Evolutionary conservation across 2,888 invertebrate species (phyloP).

Genomic region (Volucella bombylans): DNA sequence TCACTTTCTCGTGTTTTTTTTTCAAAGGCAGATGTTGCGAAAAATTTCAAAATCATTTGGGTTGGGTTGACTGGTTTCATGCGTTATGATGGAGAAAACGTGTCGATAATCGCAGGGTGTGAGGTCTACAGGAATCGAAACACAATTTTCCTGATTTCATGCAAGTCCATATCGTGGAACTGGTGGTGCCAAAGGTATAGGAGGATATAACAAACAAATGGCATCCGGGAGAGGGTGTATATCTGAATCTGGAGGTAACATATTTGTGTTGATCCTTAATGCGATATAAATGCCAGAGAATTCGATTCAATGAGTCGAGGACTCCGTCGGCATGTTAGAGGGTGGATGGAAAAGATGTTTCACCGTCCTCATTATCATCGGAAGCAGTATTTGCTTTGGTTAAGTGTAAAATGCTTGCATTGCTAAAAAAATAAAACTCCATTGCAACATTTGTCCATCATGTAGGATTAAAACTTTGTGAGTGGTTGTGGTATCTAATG

Average conservation of each 20-base stretch:
- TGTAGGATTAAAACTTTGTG: constrained; percentile 13
- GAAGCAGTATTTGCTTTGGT: constrained; percentile 38
- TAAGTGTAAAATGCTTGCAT: constrained; percentile 37
- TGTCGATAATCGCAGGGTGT: constrained; percentile 61
- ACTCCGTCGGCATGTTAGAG: background rate
- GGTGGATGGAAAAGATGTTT: background rate
- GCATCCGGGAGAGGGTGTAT: constrained; percentile 3
- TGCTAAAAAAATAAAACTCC: background rate
- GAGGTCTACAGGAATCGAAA: constrained; percentile 23
- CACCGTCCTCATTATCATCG: constrained; percentile 47
- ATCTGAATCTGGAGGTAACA: background rate
- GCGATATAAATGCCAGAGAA: constrained; percentile 65
- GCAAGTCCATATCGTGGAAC: background rate
- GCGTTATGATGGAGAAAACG: constrained; percentile 70
- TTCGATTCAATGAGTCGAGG: constrained; percentile 62
- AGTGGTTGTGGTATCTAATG: constrained; percentile 22
- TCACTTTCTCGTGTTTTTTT: constrained; percentile 28
- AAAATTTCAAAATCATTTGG: constrained; percentile 31
- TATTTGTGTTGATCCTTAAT: constrained; percentile 62
- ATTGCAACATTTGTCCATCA: constrained; percentile 29
- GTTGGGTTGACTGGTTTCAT: constrained; percentile 45
- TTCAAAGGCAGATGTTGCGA: constrained; percentile 59
- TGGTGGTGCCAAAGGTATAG: background rate
- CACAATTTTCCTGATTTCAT: constrained; percentile 11
- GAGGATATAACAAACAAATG: constrained; percentile 27